Evolutionary conservation across 2,113 vertebrate species (phyloP).

Genomic region (Todiramphus saurophagus): DNA sequence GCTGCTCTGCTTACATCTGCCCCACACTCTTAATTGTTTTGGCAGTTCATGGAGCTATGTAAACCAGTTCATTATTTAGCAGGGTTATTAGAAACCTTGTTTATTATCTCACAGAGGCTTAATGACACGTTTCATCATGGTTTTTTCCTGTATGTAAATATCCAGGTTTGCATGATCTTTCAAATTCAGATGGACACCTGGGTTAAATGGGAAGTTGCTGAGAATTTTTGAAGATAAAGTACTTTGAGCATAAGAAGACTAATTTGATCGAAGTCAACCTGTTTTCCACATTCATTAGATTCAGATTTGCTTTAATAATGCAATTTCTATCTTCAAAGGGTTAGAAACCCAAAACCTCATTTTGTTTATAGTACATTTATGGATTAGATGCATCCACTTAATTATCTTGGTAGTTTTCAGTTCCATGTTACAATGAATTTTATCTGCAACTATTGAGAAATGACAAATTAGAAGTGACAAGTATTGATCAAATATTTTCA

Average conservation of each 20-base stretch:
- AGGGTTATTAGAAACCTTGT: neutral
- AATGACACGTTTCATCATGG: neutral
- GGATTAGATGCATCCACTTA: slow-evolving; percentile 34
- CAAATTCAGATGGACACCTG: neutral
- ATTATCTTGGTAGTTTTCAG: slow-evolving; percentile 16
- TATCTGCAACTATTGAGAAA: slow-evolving; percentile 23
- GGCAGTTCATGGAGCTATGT: neutral
- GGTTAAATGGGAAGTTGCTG: neutral
- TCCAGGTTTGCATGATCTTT: neutral
- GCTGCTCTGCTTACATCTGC: neutral
- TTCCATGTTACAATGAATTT: slow-evolving; percentile 10
- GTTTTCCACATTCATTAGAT: neutral
- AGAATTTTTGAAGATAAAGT: neutral
- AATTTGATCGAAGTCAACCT: neutral
- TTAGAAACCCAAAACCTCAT: neutral
- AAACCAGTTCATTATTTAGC: neutral
- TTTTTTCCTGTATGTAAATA: neutral
- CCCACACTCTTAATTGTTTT: neutral
- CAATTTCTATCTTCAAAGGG: neutral
- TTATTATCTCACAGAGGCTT: neutral
- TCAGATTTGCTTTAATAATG: slow-evolving; percentile 19
- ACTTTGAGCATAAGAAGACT: neutral
- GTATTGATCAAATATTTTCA: slow-evolving; percentile 55
- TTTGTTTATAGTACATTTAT: slow-evolving; percentile 20
- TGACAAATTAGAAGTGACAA: slow-evolving; percentile 52